Evolutionary conservation across 2,113 vertebrate species (phyloP), one percentile per base, ranked within the genome.

Genomic region (Cygnus buccinator): DNA sequence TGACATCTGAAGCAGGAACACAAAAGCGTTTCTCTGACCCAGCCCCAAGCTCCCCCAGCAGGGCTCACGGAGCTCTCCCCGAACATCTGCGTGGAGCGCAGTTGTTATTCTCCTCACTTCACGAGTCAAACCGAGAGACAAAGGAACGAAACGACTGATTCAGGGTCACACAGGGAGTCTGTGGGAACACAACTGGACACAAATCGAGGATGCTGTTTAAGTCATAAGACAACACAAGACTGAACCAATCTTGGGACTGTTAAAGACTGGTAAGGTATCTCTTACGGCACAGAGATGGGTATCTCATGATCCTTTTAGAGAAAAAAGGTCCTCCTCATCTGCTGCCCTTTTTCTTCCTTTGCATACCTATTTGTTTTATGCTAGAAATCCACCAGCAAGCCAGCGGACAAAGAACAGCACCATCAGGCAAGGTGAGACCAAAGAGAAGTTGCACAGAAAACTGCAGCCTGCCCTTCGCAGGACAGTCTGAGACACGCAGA

Each of bases 111-210:
- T 79, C 85, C 72, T 71, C 12, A 2, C 83, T 66, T 81, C 83
- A 33, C 79, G 7, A 94, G 41, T 41, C 31, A 21, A 93, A 80
- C 78, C 79, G 58, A 21, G 62, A 44, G 79, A 92, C 88, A 48
- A 44, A 86, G 74, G 62, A 62, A 75, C 28, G 13, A 95, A 87
- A 93, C 41, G 87, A 82, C 84, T 83, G 63, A 62, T 29, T 71
- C 81, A 75, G 44, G 74, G 87, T 97, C 93, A 91, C 81, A 50
- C 48, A 44, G 90, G 93, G 95, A 88, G 84, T 75, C 73, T 90
- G 91, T 87, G 90, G 95, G 90, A 96, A 93, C 0, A 4, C 9
- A 89, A 94, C 73, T 93, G 93, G 91, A 91, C 81, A 43, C 80
- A 59, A 61, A 92, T 48, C 73, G 89, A 94, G 73, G 83, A 91